Conservation (phyloP, 1,140 invertebrate species). For the Pseudomyrmex pallidus region DNA sequence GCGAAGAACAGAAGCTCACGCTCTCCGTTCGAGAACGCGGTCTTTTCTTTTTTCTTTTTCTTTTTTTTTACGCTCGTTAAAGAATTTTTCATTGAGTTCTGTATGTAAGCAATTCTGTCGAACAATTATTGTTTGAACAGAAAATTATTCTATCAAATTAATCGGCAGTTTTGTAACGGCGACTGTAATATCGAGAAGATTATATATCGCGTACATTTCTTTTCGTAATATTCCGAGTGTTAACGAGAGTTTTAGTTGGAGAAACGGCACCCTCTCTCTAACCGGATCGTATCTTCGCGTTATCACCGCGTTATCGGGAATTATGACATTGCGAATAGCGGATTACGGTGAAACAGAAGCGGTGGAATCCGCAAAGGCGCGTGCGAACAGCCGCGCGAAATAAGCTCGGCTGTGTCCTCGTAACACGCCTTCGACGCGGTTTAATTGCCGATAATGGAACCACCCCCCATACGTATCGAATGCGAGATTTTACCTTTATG, state of each 20-base stretch:
- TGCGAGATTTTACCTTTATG: slow-evolving; percentile 60
- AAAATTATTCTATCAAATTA: slow-evolving; percentile 51
- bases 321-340: slow-evolving; percentile 8
- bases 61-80: slow-evolving; percentile 4
- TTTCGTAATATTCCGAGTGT: slow-evolving; percentile 27
- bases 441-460: slow-evolving; percentile 67
- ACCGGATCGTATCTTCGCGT: neutral
- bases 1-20: slow-evolving; percentile 31
- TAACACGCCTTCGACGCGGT: slow-evolving; percentile 10
- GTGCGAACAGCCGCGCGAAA: neutral
- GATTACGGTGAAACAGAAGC: neutral
- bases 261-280: slow-evolving; percentile 12
- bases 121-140: slow-evolving; percentile 13
- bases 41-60: neutral
- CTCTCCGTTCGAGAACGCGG: neutral
- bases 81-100: slow-evolving; percentile 44
- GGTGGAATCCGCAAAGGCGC: neutral
- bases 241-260: slow-evolving; percentile 30
- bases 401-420: neutral
- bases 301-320: slow-evolving; percentile 20
- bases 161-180: slow-evolving; percentile 18
- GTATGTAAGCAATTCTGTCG: neutral
- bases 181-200: slow-evolving; percentile 30
- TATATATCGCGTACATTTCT: slow-evolving; percentile 15
- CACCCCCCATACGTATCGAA: slow-evolving; percentile 20